These are phyloP conservation scores for Solenopsis fugax DNA, from an alignment of 1,140 invertebrate genomes.

Conservation along the genomic window DNA sequence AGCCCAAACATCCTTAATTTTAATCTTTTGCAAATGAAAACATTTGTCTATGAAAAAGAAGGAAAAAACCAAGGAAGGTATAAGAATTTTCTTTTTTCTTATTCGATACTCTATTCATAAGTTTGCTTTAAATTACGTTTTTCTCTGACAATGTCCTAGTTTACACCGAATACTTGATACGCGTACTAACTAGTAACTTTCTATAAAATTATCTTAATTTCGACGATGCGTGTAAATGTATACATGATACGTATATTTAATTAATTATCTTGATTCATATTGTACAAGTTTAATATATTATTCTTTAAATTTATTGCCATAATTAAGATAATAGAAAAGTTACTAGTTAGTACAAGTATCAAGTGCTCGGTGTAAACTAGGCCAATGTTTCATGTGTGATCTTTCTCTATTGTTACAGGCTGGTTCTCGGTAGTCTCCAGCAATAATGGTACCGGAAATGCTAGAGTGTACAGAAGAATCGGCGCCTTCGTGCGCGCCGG, in stretches of 20 bases:
- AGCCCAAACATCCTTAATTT: too few relatives aligned
- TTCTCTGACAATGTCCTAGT: neutral
- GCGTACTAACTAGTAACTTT: too few relatives aligned
- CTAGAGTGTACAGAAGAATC: slow-evolving; percentile 84
- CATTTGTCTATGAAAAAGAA: neutral
- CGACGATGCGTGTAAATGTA: too few relatives aligned
- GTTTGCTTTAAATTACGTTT: neutral
- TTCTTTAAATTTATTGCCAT: too few relatives aligned
- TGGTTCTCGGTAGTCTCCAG: slow-evolving; percentile 87
- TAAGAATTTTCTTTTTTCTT: neutral
- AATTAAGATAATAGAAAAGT: too few relatives aligned
- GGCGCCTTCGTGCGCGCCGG: slow-evolving; percentile 84
- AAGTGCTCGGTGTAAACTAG: too few relatives aligned
- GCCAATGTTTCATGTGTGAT: neutral
- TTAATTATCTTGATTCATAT: too few relatives aligned
- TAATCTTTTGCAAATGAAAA: neutral
- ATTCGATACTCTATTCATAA: slow-evolving; percentile 27
- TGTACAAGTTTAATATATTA: too few relatives aligned
- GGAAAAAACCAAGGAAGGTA: neutral
- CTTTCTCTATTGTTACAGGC: slow-evolving; percentile 80
- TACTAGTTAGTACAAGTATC: too few relatives aligned
- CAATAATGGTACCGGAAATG: slow-evolving; percentile 83
- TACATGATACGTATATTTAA: too few relatives aligned
- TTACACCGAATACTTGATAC: too few relatives aligned
- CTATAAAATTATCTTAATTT: too few relatives aligned